Conservation (phyloP, 2,113 vertebrate genomes). For the Poeciliopsis occidentalis region DNA sequence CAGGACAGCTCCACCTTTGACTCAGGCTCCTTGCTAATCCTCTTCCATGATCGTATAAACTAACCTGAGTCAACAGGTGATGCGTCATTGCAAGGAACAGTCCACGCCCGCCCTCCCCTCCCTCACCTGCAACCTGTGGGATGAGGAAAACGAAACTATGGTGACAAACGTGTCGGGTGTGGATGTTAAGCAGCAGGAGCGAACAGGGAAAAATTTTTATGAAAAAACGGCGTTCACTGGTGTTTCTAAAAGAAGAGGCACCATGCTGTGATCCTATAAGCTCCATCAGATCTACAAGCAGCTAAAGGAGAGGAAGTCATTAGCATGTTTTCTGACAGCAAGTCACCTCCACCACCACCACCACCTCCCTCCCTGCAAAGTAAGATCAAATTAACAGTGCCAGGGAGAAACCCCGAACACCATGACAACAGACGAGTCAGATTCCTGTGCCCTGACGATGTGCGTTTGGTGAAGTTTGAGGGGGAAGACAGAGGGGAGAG, state of each 20-base stretch:
- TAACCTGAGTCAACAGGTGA: slow-evolving; percentile 38
- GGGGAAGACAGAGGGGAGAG: neutral
- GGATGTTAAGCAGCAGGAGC: slow-evolving; percentile 32
- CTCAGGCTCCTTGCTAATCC: slow-evolving; percentile 9
- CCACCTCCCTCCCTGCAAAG: neutral
- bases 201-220: neutral
- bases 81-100: slow-evolving; percentile 28
- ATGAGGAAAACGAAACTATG: slow-evolving; percentile 49
- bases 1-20: slow-evolving; percentile 27
- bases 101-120: slow-evolving; percentile 18
- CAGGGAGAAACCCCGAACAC: slow-evolving; percentile 2
- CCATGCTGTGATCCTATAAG: fast-evolving
- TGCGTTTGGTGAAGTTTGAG: slow-evolving; percentile 2
- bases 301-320: neutral
- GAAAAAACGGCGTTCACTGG: neutral
- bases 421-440: slow-evolving; percentile 20
- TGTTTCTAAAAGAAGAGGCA: neutral
- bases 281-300: neutral
- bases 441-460: slow-evolving; percentile 5
- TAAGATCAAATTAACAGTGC: neutral
- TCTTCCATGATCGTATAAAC: slow-evolving; percentile 18
- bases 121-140: slow-evolving; percentile 9
- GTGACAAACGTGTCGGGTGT: slow-evolving; percentile 42
- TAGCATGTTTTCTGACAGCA: neutral
- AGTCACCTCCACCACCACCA: neutral